phyloP scores from a whole-genome alignment of 2,797 vertebrate species.

The Poeciliopsis presidionis region DNA sequence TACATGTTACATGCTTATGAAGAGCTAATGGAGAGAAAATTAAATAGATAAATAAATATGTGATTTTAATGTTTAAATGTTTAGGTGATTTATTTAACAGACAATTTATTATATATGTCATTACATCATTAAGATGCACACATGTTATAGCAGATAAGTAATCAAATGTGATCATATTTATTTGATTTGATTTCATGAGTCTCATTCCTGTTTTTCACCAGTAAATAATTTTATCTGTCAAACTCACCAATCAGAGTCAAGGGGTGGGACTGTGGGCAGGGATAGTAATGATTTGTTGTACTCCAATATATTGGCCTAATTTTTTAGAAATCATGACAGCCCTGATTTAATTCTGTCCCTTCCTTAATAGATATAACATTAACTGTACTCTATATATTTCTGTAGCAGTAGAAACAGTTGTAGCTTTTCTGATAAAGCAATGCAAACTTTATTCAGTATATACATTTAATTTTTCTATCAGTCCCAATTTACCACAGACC shows the following conservation, averaged over 20 bases:
- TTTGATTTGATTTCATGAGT: too few relatives aligned
- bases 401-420: not conserved
- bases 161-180: too few relatives aligned
- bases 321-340: too few relatives aligned
- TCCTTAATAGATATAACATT: not conserved
- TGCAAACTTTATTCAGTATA: not conserved
- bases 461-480: not conserved
- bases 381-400: not conserved
- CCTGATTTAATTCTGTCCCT: not conserved
- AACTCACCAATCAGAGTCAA: not conserved
- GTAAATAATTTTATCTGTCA: not conserved
- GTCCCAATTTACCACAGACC: not conserved
- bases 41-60: too few relatives aligned
- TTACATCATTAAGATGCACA: not conserved
- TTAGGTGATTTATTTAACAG: not conserved
- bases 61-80: too few relatives aligned
- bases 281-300: too few relatives aligned
- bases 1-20: not conserved
- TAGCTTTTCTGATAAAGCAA: not conserved
- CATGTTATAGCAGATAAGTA: too few relatives aligned
- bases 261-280: too few relatives aligned
- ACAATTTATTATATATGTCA: not conserved
- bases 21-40: too few relatives aligned
- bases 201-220: too few relatives aligned
- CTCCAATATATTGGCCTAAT: too few relatives aligned